Evolutionary conservation across 1,140 invertebrate genomes (phyloP).

Genomic region (Monomorium pharaonis): DNA sequence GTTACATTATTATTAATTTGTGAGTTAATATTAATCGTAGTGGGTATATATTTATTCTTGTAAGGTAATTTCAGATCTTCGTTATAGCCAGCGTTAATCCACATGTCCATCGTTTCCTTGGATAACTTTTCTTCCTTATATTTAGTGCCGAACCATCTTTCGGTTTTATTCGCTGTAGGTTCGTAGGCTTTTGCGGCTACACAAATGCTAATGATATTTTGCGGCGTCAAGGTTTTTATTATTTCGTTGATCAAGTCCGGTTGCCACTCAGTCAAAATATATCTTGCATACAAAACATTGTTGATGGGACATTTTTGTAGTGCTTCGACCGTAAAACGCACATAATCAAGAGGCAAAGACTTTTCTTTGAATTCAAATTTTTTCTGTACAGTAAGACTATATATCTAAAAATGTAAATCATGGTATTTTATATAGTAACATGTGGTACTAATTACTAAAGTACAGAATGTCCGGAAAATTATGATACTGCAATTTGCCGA

Average conservation of each 20-base stretch:
- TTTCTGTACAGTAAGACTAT: no score
- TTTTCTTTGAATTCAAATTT: conserved; percentile 96
- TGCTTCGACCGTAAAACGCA: conserved; percentile 87
- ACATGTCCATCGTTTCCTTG: conserved; percentile 87
- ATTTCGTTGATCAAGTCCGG: conserved; percentile 93
- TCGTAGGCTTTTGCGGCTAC: conserved; percentile 91
- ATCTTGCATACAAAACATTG: conserved; percentile 92
- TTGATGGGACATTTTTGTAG: conserved; percentile 93
- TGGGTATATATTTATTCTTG: conserved; percentile 97
- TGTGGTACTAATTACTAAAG: neutral
- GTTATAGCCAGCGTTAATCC: conserved; percentile 88
- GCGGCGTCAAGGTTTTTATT: conserved; percentile 90
- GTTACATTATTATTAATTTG: conserved; percentile 72
- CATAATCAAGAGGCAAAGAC: conserved; percentile 91
- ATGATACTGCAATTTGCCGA: neutral
- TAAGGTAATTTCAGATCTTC: conserved; percentile 91
- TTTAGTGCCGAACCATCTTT: conserved; percentile 96
- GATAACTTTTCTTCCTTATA: conserved; percentile 91
- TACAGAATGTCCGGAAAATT: neutral
- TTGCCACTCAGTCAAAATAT: conserved; percentile 92
- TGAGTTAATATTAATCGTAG: conserved; percentile 91
- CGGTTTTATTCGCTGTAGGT: conserved; percentile 87
- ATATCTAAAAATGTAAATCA: conserved; percentile 87
- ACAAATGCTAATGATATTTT: conserved; percentile 92
- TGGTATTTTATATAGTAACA: conserved; percentile 11